Base-by-base conservation (phyloP, 2,888 invertebrate species). In the Scaptomyza tumidula region DNA sequence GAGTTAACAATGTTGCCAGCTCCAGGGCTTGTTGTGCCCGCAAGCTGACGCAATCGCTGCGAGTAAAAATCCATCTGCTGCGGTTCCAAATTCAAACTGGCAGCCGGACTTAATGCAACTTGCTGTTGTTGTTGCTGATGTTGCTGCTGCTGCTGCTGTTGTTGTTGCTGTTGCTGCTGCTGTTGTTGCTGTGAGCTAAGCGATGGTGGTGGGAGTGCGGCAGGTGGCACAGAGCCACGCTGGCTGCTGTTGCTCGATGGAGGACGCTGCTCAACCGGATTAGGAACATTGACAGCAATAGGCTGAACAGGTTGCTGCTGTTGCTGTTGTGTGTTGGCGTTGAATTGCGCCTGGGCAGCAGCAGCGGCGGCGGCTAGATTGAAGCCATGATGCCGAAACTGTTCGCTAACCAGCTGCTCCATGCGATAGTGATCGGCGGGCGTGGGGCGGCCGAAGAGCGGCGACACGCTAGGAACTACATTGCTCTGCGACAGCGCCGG, bases 31-130 rank as follows among this genome's bases (percentile, higher is more conserved):
- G 97, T 97, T 93, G 97, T 97, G 89, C 93, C 92, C 94, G 98
- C 98, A 94, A 98, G 96, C 95, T 98, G 98, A 94, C 98, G 97
- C 95, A 98, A 96, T 95, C 98, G 96, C 96, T 98, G 98, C 94
- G 98, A 98, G 95, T 98, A 99, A 96, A 98, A 98, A 96, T 98
- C 98, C 95, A 98, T 95, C 94, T 97, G 97, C 92, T 97, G 97
- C 92, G 97, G 96, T 94, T 96, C 97, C 88, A 96, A 93, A 92
- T 95, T 95, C 80, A 95, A 94, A 39, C 48, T 59, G 4, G 52
- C 60, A n/a, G 78, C 69, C 94, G 64, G 74, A 68, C 79, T 79
- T 19, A 68, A 64, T 16, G 82, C 58, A 70, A 58, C 71, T 53
- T 67, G 67, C 11, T 49, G 79, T 2, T 71, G 71, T 2, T 56